A percentile compares a stretch with the other conserved stretches of the same genome.
Evolutionary conservation across 1,140 invertebrate genomes (phyloP).

Genomic region (Drosophila arizonae): DNA sequence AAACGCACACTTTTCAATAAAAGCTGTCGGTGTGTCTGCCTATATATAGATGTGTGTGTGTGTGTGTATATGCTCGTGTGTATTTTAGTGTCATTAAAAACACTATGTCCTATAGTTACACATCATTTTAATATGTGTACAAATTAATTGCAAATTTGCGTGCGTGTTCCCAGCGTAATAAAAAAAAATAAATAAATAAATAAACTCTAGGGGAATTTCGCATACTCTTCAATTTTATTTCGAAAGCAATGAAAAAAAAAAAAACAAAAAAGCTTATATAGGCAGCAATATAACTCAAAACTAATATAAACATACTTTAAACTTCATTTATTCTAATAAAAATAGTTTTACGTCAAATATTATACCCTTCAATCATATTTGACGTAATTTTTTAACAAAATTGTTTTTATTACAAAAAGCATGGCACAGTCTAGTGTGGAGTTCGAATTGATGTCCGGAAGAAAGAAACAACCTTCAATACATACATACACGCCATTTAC

Average conservation of each 20-base stretch:
- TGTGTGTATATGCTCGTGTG: slow-evolving; percentile 13
- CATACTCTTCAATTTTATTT: slow-evolving; percentile 21
- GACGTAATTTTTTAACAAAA: too few relatives aligned
- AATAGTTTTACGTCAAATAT: too few relatives aligned
- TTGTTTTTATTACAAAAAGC: neutral
- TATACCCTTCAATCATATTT: too few relatives aligned
- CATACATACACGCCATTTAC: neutral
- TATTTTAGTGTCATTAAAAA: slow-evolving; percentile 31
- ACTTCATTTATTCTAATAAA: too few relatives aligned
- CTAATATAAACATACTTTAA: too few relatives aligned
- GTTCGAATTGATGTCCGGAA: slow-evolving; percentile 36
- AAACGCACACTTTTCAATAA: neutral
- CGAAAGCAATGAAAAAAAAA: neutral
- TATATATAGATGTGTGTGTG: neutral
- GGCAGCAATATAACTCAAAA: neutral
- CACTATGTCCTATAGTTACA: slow-evolving; percentile 27
- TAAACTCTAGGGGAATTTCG: neutral
- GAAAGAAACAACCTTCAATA: slow-evolving; percentile 25
- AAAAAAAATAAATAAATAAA: neutral
- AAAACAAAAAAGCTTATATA: neutral
- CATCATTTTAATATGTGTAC: slow-evolving; percentile 46
- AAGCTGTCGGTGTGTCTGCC: neutral
- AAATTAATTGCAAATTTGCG: slow-evolving; percentile 52
- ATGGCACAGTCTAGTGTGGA: neutral
- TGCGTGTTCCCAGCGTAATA: slow-evolving; percentile 31